These are phyloP conservation scores for Micromesistius poutassou DNA, from an alignment of 2,797 vertebrate genomes.

Conservation along the genomic window DNA sequence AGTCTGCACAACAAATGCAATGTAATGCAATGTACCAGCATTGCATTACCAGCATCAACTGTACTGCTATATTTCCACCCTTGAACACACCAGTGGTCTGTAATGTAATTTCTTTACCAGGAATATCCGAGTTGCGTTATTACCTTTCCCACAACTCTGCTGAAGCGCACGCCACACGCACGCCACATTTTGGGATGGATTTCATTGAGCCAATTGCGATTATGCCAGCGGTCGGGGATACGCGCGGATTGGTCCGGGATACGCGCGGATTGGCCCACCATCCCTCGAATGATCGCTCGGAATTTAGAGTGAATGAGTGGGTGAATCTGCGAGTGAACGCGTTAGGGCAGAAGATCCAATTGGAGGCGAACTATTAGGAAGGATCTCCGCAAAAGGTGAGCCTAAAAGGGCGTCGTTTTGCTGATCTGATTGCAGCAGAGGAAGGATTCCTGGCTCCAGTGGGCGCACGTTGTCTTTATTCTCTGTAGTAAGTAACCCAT, in stretches of 20 bases:
- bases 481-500: constrained; percentile 1
- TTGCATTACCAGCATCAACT: too few relatives aligned
- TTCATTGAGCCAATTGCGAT: constrained; percentile 48
- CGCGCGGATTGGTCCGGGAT: constrained; percentile 62
- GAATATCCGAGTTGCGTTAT: not conserved
- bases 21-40: too few relatives aligned
- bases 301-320: constrained; percentile 57
- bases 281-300: constrained; percentile 70
- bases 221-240: constrained; percentile 30
- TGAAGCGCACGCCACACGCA: not conserved
- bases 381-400: not conserved
- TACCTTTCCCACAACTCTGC: not conserved
- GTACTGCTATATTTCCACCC: too few relatives aligned
- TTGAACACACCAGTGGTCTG: not conserved
- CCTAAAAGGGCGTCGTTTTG: not conserved
- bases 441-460: constrained; percentile 36
- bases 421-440: constrained; percentile 11
- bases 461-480: constrained; percentile 21
- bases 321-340: constrained; percentile 42
- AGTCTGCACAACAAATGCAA: too few relatives aligned
- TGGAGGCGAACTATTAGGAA: not conserved
- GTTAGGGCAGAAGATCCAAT: constrained; percentile 13
- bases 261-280: constrained; percentile 67
- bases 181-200: constrained; percentile 23
- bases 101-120: not conserved